Evolutionary conservation across 35 echinoderm and acorn worm genomes (phyloP).

Genomic region (Holothuria glaberrima): DNA sequence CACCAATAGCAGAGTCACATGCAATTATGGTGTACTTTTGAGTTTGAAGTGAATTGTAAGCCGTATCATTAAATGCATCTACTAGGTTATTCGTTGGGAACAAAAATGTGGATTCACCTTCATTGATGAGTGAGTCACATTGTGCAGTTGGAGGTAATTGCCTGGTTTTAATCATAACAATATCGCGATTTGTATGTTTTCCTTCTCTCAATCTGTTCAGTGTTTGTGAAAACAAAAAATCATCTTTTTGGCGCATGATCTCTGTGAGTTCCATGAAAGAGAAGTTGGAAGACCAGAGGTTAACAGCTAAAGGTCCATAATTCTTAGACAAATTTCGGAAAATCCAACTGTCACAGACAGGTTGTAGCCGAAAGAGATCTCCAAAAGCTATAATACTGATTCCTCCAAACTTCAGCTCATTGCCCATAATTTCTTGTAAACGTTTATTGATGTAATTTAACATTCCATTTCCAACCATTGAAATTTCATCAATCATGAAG

Average conservation of each 20-base stretch:
- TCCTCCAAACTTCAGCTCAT: constrained; percentile 30
- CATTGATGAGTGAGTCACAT: too few relatives aligned
- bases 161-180: not conserved
- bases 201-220: constrained; percentile 49
- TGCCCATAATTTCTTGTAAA: constrained; percentile 39
- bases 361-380: constrained; percentile 32
- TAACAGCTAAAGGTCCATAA: constrained; percentile 17
- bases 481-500: constrained; percentile 55
- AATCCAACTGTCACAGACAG: constrained; percentile 42
- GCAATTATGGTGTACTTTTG: not conserved
- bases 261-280: constrained; percentile 1
- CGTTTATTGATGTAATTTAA: constrained; percentile 18
- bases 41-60: not conserved
- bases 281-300: constrained; percentile 27
- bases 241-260: constrained; percentile 50
- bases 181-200: constrained; percentile 25
- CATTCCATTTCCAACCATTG: constrained; percentile 49
- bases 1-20: too few relatives aligned
- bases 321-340: not conserved
- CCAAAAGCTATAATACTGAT: constrained; percentile 12
- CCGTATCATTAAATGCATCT: not conserved
- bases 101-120: too few relatives aligned
- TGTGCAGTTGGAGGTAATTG: not conserved
- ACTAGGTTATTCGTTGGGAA: not conserved
- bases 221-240: not conserved